Evolutionary conservation across 2,113 vertebrate genomes (phyloP), one percentile per base, ranked within the genome.

Genomic region (Greenwoodochromis staneri): DNA sequence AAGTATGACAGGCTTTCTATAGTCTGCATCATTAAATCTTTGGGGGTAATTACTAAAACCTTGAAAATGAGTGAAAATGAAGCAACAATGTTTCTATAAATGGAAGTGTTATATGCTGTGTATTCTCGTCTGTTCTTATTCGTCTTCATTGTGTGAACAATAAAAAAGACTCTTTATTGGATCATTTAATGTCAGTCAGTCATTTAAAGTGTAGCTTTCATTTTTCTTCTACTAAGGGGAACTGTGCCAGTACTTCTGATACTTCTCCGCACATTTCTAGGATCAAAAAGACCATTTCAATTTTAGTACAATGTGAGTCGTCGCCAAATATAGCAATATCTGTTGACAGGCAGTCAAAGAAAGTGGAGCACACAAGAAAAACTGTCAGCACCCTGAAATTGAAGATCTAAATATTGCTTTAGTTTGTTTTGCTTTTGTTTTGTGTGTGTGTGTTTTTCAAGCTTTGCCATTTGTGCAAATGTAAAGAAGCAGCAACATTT

Each of bases 61-160:
- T 40, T 86, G 81, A 86, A 85, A 89, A 49, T 12, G 69, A 81
- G 69, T 87, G 85, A 85, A 81, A 91, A 91, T 90, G 55, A 89
- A 89, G 85, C 85, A 83, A 38, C 21, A 83, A 24, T 16, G 6
- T 78, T 71, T 57, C 84, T 80, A 81, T 83, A 57, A 88, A 87
- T 88, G 81, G 80, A 88, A 24, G 53, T 81, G 53, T 86, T 84
- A 21, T 14, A 36, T 8, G 7, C 2, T 51, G 78, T 27, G 34
- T 69, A 38, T 69, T 49, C 34, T 54, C 4, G 4, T 83, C 82
- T 71, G 19, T 29, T 88, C 8, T 63, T 84, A 80, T 55, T 69
- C 36, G 1, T 69, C 36, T 40, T 69, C 36, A 21, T 40, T 71
- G 21, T 61, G 34, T 86, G 29, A 82, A 49, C 21, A 31, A 59